These are phyloP conservation scores for Platalea minor DNA, from an alignment of 2,797 vertebrate species.

Conservation along the genomic window DNA sequence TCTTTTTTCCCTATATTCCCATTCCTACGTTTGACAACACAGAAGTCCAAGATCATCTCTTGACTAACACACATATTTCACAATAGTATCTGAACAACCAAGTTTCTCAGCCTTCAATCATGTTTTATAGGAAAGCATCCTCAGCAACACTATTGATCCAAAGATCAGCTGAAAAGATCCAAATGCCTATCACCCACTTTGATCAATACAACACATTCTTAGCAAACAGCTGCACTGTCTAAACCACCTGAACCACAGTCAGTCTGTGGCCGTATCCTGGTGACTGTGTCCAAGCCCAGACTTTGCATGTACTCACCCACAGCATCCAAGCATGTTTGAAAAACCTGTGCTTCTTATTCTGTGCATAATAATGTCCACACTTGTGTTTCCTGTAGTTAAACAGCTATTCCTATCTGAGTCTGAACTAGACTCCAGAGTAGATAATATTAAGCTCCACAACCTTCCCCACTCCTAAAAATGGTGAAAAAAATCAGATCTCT, in stretches of 20 bases:
- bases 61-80: neutral
- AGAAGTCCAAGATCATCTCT: neutral
- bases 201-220: neutral
- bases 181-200: neutral
- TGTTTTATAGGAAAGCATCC: neutral
- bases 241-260: neutral
- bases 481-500: neutral
- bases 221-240: neutral
- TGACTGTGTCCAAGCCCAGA: neutral
- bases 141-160: neutral
- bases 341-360: neutral
- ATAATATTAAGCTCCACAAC: neutral
- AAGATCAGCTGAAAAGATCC: neutral
- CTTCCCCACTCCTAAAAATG: neutral
- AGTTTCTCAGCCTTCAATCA: neutral
- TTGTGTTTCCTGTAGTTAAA: neutral
- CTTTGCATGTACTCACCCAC: neutral
- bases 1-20: neutral
- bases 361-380: neutral
- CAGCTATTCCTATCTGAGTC: neutral
- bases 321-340: neutral
- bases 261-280: neutral
- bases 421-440: neutral
- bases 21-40: neutral
- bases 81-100: neutral